Conservation (phyloP, 2,113 vertebrate species). For the Microcebus murinus region DNA sequence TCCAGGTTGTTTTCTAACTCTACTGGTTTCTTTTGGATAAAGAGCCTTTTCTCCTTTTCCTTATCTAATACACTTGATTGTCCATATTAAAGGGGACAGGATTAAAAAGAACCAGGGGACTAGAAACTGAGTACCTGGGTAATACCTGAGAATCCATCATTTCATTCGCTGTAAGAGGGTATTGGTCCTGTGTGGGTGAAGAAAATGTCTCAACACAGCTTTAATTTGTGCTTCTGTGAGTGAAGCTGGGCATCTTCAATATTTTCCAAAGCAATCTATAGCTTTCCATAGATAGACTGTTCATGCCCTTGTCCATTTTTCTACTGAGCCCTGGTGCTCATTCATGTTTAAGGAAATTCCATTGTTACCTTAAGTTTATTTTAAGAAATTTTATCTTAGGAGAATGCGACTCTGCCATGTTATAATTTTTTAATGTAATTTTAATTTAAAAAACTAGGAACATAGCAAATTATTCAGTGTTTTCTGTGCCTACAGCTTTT, state of each 20-base stretch:
- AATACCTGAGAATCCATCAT: neutral
- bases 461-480: neutral
- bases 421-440: neutral
- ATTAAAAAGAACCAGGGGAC: neutral
- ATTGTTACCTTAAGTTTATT: no score
- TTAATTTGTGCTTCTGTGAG: neutral
- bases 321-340: neutral
- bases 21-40: no score
- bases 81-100: neutral
- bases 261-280: neutral
- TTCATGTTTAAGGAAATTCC: neutral
- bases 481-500: neutral
- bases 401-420: neutral
- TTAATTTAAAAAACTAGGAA: neutral
- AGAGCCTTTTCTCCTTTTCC: no score
- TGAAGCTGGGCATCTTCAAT: neutral
- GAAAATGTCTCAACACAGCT: neutral
- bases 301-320: neutral
- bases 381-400: no score
- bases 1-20: neutral
- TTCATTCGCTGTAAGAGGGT: neutral
- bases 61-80: no score
- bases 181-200: neutral
- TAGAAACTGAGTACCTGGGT: neutral
- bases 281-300: neutral